Conservation (phyloP, 1,140 invertebrate species). For the Panulirus ornatus region DNA sequence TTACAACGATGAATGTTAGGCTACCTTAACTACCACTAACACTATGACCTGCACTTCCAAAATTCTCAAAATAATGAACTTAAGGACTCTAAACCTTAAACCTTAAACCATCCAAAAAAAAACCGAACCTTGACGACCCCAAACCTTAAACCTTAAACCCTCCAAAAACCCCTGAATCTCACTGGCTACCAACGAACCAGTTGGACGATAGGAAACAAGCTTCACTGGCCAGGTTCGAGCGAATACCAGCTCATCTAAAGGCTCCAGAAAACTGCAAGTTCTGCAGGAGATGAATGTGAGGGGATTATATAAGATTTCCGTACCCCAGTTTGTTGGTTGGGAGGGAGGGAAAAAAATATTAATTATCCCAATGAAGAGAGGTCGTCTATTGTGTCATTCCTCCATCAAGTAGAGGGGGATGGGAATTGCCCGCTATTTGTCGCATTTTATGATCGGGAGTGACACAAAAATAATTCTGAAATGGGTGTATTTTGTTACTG, state of each 20-base stretch:
- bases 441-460: constrained; percentile 38
- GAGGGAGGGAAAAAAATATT: constrained; percentile 63
- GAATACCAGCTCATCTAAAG: constrained; percentile 20
- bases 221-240: constrained; percentile 23
- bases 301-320: constrained; percentile 62
- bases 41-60: too few species aligned
- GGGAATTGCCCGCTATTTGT: constrained; percentile 43
- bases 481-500: background rate
- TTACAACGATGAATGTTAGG: too few species aligned
- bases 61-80: too few species aligned
- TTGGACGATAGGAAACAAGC: constrained; percentile 15
- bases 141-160: too few species aligned
- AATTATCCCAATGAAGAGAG: constrained; percentile 64
- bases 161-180: too few species aligned
- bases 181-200: too few species aligned
- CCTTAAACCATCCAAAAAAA: too few species aligned
- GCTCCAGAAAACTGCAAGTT: constrained; percentile 26
- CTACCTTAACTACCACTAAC: too few species aligned
- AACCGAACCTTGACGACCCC: too few species aligned
- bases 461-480: constrained; percentile 5
- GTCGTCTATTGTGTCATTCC: constrained; percentile 60
- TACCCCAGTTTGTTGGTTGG: constrained; percentile 61
- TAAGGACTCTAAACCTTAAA: too few species aligned
- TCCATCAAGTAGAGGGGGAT: constrained; percentile 38
- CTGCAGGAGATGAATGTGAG: constrained; percentile 33